Conservation (phyloP, 1,140 invertebrate species). For the Cheumatopsyche charites region DNA sequence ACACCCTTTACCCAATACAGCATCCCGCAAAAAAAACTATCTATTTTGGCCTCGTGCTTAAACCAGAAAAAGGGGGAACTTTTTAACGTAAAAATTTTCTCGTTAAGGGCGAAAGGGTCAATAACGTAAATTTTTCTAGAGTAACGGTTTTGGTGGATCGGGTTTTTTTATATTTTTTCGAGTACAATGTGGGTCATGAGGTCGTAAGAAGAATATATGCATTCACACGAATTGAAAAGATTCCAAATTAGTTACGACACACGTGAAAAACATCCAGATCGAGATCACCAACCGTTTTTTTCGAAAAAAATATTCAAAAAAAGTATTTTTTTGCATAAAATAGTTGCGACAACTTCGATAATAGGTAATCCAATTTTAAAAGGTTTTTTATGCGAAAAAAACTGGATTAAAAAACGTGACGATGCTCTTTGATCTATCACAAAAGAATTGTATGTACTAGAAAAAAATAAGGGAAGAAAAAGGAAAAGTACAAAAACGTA, state of each 20-base stretch:
- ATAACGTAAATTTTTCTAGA: constrained; percentile 9
- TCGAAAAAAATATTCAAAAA: constrained; percentile 11
- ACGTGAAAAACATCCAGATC: constrained; percentile 24
- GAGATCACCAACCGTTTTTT: constrained; percentile 36
- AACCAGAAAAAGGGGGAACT: constrained; percentile 7
- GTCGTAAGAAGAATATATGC: constrained; percentile 35
- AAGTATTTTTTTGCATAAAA: constrained; percentile 13
- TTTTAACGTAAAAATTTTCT: constrained; percentile 11
- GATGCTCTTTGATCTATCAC: constrained; percentile 3
- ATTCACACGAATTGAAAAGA: constrained; percentile 39
- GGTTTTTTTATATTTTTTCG: constrained; percentile 34
- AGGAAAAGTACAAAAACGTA: constrained; percentile 42
- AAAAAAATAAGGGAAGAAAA: constrained; percentile 1
- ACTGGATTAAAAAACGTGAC: constrained; percentile 38
- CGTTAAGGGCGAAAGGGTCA: background rate
- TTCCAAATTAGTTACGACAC: constrained; percentile 48
- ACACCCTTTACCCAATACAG: constrained; percentile 22
- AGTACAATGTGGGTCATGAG: constrained; percentile 39
- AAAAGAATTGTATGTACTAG: too few species aligned
- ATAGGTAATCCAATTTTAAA: constrained; percentile 49
- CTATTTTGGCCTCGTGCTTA: background rate
- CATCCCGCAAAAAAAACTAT: constrained; percentile 28
- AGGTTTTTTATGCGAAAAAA: constrained; percentile 43
- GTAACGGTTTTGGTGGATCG: constrained; percentile 44
- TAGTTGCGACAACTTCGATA: constrained; percentile 46